Evolutionary conservation across 2,113 vertebrate species (phyloP).

Genomic region (Spermophilus dauricus): DNA sequence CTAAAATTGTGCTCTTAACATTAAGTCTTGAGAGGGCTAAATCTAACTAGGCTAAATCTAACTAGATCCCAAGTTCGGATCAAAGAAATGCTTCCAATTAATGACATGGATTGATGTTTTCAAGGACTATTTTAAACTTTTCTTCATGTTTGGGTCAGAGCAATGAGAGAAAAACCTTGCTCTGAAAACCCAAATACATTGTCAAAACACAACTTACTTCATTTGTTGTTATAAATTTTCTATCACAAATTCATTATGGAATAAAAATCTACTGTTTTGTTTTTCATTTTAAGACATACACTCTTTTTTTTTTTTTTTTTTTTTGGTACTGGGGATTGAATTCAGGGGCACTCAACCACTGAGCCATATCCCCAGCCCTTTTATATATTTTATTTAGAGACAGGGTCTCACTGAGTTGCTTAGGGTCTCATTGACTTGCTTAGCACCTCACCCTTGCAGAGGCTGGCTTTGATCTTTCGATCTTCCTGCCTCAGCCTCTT

Average conservation of each 20-base stretch:
- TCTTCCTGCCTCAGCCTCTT: too few relatives aligned
- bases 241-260: constrained; percentile 48
- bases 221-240: constrained; percentile 56
- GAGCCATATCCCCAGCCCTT: too few relatives aligned
- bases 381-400: too few relatives aligned
- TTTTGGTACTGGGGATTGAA: too few relatives aligned
- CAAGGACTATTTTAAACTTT: constrained; percentile 47
- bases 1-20: constrained; percentile 50
- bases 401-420: too few relatives aligned
- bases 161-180: constrained; percentile 46
- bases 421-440: too few relatives aligned
- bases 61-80: constrained; percentile 9
- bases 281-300: neutral
- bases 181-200: constrained; percentile 59
- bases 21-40: constrained; percentile 25
- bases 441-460: too few relatives aligned
- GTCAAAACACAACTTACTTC: constrained; percentile 26
- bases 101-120: constrained; percentile 32
- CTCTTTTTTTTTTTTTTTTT: neutral
- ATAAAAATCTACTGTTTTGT: neutral
- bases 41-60: neutral
- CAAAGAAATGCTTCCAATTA: constrained; percentile 59
- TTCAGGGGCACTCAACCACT: too few relatives aligned
- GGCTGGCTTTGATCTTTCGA: too few relatives aligned
- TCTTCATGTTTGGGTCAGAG: constrained; percentile 50